These are phyloP conservation scores for Heliconius melpomene DNA, from an alignment of 1,140 invertebrate genomes.

Conservation along the genomic window DNA sequence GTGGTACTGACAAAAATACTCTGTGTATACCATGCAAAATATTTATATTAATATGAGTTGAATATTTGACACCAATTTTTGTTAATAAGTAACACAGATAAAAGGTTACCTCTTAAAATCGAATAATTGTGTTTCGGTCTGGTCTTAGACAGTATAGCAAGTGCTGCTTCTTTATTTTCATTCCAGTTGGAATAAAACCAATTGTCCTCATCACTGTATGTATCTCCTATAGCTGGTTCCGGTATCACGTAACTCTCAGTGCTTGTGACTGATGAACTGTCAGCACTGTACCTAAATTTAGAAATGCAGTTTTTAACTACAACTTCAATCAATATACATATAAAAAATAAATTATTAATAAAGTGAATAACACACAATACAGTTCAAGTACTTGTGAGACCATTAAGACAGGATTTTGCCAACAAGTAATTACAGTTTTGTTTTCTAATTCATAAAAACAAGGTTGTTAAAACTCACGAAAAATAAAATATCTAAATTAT, in stretches of 20 bases:
- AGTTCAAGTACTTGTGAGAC: not conserved
- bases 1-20: no score
- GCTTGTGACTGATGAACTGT: slow-evolving; percentile 39
- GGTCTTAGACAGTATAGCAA: slow-evolving; percentile 81
- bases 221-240: slow-evolving; percentile 23
- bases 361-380: not conserved
- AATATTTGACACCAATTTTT: not conserved
- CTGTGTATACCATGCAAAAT: no score
- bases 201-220: slow-evolving; percentile 43
- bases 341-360: not conserved
- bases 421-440: no score
- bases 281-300: slow-evolving; percentile 33
- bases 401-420: not conserved
- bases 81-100: not conserved
- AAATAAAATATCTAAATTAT: not conserved
- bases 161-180: slow-evolving; percentile 63
- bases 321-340: not conserved
- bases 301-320: not conserved
- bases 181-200: slow-evolving; percentile 43
- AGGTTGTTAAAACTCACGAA: not conserved
- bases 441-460: no score
- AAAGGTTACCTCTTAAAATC: slow-evolving; percentile 72
- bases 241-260: slow-evolving; percentile 35
- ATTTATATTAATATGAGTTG: not conserved
- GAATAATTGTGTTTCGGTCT: slow-evolving; percentile 87